A percentile compares a stretch with the other conserved stretches of the same genome.
Conservation (phyloP, 1,140 invertebrate genomes). For the Venturia canescens region DNA sequence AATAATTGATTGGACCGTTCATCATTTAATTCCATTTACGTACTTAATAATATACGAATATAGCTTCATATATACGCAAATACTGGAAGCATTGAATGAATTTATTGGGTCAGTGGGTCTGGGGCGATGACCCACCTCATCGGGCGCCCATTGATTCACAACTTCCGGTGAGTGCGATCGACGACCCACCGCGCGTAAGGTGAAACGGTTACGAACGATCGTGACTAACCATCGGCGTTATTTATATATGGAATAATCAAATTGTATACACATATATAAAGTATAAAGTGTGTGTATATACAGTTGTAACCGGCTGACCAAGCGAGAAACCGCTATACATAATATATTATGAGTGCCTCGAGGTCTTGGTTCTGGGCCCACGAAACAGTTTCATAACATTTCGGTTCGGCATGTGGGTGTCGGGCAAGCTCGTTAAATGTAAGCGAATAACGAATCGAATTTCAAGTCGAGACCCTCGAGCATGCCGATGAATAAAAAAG, state of each 20-base stretch:
- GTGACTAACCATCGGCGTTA: slow-evolving; percentile 6
- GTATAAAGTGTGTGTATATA: too few relatives aligned
- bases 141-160: slow-evolving; percentile 24
- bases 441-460: slow-evolving; percentile 26
- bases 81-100: not conserved
- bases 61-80: slow-evolving; percentile 9
- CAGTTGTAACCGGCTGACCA: not conserved
- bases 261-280: too few relatives aligned
- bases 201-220: slow-evolving; percentile 34
- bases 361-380: slow-evolving; percentile 1
- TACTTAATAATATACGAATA: not conserved
- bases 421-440: slow-evolving; percentile 20
- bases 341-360: slow-evolving; percentile 29
- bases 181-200: slow-evolving; percentile 15
- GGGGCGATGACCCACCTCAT: slow-evolving; percentile 23
- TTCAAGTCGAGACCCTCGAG: slow-evolving; percentile 8
- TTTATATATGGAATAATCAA: not conserved
- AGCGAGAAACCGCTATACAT: slow-evolving; percentile 24
- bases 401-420: slow-evolving; percentile 7
- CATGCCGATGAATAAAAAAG: slow-evolving; percentile 22
- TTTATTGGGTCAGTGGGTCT: slow-evolving; percentile 37
- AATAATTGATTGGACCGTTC: too few relatives aligned
- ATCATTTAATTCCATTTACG: too few relatives aligned
- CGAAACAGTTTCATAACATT: slow-evolving; percentile 27
- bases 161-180: slow-evolving; percentile 28